These are phyloP conservation scores for Prionace glauca DNA, from an alignment of 2,797 vertebrate species.

Conservation along the genomic window DNA sequence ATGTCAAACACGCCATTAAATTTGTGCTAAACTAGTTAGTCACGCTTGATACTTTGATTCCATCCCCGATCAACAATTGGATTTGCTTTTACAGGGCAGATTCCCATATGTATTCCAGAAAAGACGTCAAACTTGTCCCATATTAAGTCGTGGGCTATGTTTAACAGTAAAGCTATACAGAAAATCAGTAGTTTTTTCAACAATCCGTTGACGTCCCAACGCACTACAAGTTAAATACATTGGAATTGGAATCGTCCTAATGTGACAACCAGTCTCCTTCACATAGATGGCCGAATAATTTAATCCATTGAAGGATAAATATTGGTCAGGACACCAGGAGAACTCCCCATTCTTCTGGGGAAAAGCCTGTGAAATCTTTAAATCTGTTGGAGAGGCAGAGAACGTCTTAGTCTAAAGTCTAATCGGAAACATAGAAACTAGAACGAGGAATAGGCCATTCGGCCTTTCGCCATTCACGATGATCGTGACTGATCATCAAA, in stretches of 20 bases:
- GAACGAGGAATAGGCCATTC: too few relatives aligned
- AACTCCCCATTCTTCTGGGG: background rate
- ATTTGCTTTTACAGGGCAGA: background rate
- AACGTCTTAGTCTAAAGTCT: background rate
- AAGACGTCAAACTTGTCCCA: background rate
- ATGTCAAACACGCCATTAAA: background rate
- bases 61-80: background rate
- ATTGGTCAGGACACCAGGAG: background rate
- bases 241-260: background rate
- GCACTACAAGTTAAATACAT: background rate
- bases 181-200: background rate
- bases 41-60: background rate
- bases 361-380: background rate
- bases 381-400: background rate
- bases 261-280: background rate
- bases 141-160: background rate
- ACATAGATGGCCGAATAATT: background rate
- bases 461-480: too few relatives aligned
- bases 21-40: background rate
- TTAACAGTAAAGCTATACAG: background rate
- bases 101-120: background rate
- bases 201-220: background rate
- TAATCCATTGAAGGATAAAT: background rate
- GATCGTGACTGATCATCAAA: too few relatives aligned
- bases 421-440: background rate